Base-by-base conservation (phyloP, 2,113 vertebrate genomes). In the Chiloscyllium plagiosum region DNA sequence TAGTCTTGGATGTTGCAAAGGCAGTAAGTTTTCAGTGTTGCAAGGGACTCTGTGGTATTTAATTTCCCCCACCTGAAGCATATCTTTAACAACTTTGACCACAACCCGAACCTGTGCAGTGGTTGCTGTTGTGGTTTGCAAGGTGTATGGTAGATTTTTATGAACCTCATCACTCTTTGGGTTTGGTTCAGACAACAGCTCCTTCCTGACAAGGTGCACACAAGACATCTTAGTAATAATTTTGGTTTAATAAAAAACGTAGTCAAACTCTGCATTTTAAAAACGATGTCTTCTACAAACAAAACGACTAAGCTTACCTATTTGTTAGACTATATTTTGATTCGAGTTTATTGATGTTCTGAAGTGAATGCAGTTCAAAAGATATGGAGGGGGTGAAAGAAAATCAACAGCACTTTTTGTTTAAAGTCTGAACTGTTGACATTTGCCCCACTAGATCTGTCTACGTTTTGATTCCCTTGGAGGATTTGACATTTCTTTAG, bases 61-160 rank as follows among this genome's bases (percentile, higher is more conserved):
- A 83, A 70, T 96, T 97, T 97, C 96, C 96, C 95, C 96, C 96
- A 96, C 96, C 95, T 96, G 96, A 96, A 96, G 70, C 90, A 94
- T 96, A 96, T 96, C 94, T 96, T 96, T 78, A 96, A 47, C 93
- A 96, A 86, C 76, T 93, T 97, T 96, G 95, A 97, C 96, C 95
- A 56, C 96, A 96, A 80, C 96, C 3, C 65, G 96, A 96, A 96
- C 96, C 65, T 96, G 95, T 93, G 96, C 95, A 97, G 90, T 83
- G 76, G 19, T 96, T 96, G 72, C 87, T 96, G 61, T 93, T 96
- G 96, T 97, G 96, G 96, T 96, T 97, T 96, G 96, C 96, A 96
- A 95, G 95, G 95, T 96, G 85, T 96, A 70, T 95, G 24, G 47
- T 95, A 72, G 68, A 50, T 95, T 95, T 29, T 95, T 95, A 42